A percentile compares a stretch with the other conserved stretches of the same genome.
Conservation (phyloP, 2,113 vertebrate genomes). For the Microtus ochrogaster region DNA sequence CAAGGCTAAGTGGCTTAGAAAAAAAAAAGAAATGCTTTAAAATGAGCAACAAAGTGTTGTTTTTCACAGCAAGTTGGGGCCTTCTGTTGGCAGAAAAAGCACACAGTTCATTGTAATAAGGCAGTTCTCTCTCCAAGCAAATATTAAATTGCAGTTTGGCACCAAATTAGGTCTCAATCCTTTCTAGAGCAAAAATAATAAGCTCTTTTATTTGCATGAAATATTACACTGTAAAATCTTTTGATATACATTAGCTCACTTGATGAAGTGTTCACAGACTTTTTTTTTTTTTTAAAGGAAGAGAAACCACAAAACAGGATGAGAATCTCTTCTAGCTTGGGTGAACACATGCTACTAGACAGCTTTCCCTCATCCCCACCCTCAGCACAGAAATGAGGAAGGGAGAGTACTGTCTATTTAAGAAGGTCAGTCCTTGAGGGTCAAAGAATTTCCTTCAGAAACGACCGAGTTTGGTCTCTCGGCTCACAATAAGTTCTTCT, state of each 20-base stretch:
- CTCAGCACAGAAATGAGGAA: constrained; percentile 59
- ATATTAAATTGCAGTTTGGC: constrained; percentile 68
- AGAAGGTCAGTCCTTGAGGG: constrained; percentile 21
- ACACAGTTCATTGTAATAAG: constrained; percentile 66
- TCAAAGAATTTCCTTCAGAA: constrained; percentile 42
- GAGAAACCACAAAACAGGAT: constrained; percentile 30
- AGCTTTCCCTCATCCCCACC: background rate
- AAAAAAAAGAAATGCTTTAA: constrained; percentile 50
- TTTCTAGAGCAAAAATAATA: constrained; percentile 65
- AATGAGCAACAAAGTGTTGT: constrained; percentile 45
- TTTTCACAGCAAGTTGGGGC: constrained; percentile 63
- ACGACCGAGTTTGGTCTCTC: background rate
- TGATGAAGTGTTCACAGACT: constrained; percentile 49
- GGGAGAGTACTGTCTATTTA: constrained; percentile 28
- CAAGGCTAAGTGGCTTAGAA: background rate
- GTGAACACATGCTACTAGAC: constrained; percentile 25
- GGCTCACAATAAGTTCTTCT: background rate
- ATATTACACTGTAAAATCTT: constrained; percentile 47
- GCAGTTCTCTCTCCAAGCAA: constrained; percentile 64
- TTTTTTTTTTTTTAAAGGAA: background rate
- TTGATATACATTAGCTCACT: constrained; percentile 35
- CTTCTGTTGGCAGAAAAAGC: constrained; percentile 55
- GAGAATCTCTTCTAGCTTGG: constrained; percentile 37
- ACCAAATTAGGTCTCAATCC: constrained; percentile 52
- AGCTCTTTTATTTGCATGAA: constrained; percentile 32